A percentile compares a stretch with the other conserved stretches of the same genome.
These are phyloP conservation scores for Drosophila repletoides DNA, from an alignment of 1,140 invertebrate genomes.

Conservation along the genomic window DNA sequence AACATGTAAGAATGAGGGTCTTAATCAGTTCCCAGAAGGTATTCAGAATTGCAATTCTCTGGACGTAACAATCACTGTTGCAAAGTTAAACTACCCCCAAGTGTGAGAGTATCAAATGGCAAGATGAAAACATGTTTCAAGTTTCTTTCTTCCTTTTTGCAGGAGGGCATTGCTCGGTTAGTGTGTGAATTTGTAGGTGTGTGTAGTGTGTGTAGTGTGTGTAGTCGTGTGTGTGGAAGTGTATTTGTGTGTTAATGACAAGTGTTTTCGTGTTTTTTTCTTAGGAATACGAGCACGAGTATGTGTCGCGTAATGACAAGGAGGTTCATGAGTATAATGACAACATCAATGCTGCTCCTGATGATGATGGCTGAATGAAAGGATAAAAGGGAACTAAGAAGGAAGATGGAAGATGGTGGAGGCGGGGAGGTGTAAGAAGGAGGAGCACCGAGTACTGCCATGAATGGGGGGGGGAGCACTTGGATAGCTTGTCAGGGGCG, in stretches of 20 bases:
- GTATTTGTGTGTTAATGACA: slow-evolving; percentile 67
- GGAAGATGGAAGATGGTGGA: not conserved
- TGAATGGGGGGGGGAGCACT: slow-evolving; percentile 23
- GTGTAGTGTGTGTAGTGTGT: not conserved
- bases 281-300: slow-evolving; percentile 48
- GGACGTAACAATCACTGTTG: no score
- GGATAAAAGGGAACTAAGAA: slow-evolving; percentile 7
- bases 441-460: not conserved
- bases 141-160: no score
- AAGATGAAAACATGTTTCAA: slow-evolving; percentile 1
- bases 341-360: slow-evolving; percentile 74
- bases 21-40: no score
- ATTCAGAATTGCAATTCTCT: no score
- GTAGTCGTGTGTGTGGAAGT: not conserved
- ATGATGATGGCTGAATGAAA: slow-evolving; percentile 47
- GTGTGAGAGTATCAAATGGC: not conserved
- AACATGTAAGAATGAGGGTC: no score
- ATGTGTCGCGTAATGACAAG: slow-evolving; percentile 69
- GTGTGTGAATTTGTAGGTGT: slow-evolving; percentile 1
- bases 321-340: slow-evolving; percentile 76
- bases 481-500: slow-evolving; percentile 33
- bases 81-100: not conserved
- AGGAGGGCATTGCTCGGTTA: not conserved
- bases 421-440: not conserved
- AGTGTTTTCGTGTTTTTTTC: slow-evolving; percentile 68